Evolutionary conservation across 2,797 vertebrate genomes (phyloP).

Genomic region (Peromyscus aztecus): DNA sequence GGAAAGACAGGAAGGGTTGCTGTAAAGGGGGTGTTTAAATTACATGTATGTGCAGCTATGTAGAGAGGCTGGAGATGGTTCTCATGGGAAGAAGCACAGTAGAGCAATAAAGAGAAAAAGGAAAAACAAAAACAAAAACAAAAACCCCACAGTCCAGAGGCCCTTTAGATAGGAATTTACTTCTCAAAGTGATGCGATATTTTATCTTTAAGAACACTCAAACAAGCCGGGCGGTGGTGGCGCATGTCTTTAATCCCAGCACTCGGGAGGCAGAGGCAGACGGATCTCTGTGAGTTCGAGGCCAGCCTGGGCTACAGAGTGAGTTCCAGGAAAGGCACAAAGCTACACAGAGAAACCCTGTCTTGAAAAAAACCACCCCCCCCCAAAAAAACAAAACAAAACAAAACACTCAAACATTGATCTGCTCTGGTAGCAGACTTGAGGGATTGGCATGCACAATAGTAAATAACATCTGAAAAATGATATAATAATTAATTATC

Average conservation of each 20-base stretch:
- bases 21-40: conserved; percentile 39
- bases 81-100: conserved; percentile 38
- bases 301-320: too few species aligned
- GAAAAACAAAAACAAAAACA: neutral
- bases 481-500: neutral
- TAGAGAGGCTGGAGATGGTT: neutral
- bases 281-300: too few species aligned
- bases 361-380: too few species aligned
- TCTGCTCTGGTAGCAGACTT: neutral
- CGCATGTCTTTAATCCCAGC: too few species aligned
- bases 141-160: too few species aligned
- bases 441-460: neutral
- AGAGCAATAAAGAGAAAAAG: neutral
- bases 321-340: too few species aligned
- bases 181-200: conserved; percentile 25
- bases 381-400: too few species aligned
- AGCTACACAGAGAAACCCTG: too few species aligned
- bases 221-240: too few species aligned
- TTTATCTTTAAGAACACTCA: conserved; percentile 45
- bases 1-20: neutral
- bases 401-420: neutral
- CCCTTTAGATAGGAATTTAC: conserved; percentile 59
- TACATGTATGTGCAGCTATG: neutral
- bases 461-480: neutral
- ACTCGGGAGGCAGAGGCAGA: too few species aligned